Evolutionary conservation across 2,797 vertebrate species (phyloP).

Genomic region (Sarcophilus harrisii): DNA sequence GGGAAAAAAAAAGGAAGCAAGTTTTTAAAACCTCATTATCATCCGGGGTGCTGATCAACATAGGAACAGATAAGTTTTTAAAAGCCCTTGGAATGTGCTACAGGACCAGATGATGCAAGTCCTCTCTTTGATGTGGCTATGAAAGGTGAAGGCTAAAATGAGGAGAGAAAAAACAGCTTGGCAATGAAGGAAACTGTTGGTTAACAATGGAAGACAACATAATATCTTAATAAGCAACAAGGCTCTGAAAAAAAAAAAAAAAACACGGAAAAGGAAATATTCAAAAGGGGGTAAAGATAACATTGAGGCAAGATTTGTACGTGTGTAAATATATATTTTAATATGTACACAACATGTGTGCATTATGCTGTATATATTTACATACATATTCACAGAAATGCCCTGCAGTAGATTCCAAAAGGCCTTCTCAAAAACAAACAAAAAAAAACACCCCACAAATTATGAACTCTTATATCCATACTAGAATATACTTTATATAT

Average conservation of each 20-base stretch:
- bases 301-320: constrained; percentile 80
- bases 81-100: constrained; percentile 15
- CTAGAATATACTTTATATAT: constrained; percentile 84
- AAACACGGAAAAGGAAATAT: constrained; percentile 69
- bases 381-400: constrained; percentile 86
- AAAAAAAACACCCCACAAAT: constrained; percentile 76
- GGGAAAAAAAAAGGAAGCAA: background rate
- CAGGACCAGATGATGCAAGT: constrained; percentile 9
- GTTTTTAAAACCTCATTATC: constrained; percentile 10
- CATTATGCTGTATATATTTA: constrained; percentile 86
- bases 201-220: constrained; percentile 59
- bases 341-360: constrained; percentile 82
- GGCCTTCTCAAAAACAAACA: constrained; percentile 81
- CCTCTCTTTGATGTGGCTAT: constrained; percentile 60
- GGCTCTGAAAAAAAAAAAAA: constrained; percentile 63
- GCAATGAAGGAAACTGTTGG: constrained; percentile 45
- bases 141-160: constrained; percentile 58
- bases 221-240: constrained; percentile 63
- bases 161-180: constrained; percentile 45
- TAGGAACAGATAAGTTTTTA: constrained; percentile 55
- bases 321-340: constrained; percentile 83
- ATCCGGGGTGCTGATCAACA: constrained; percentile 25
- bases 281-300: constrained; percentile 66
- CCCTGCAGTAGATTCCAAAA: constrained; percentile 87
- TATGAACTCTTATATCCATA: constrained; percentile 82